Evolutionary conservation across 2,888 invertebrate species (phyloP).

Genomic region (Leucozona laternaria): DNA sequence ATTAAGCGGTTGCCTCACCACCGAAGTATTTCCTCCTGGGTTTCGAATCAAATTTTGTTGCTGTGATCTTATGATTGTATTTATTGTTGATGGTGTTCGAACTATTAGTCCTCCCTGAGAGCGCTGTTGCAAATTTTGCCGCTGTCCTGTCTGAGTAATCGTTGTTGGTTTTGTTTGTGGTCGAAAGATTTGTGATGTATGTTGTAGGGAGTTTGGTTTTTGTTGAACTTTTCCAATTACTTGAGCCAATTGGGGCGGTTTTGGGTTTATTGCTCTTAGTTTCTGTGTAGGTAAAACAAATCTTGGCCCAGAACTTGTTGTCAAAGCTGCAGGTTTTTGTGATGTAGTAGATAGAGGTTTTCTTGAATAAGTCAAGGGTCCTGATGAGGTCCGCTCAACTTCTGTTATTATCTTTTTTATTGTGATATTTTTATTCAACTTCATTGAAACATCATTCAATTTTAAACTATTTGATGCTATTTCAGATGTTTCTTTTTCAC

Average conservation of each 20-base stretch:
- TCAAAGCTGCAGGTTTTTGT: neutral
- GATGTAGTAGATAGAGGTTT: neutral
- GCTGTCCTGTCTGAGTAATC: neutral
- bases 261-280: neutral
- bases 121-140: neutral
- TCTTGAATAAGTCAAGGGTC: neutral
- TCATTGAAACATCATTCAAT: conserved; percentile 2
- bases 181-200: neutral
- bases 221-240: neutral
- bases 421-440: conserved; percentile 49
- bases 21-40: neutral
- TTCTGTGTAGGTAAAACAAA: neutral
- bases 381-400: neutral
- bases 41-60: neutral
- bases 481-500: neutral
- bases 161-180: neutral
- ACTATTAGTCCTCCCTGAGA: conserved; percentile 17
- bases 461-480: neutral
- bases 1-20: neutral
- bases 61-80: conserved; percentile 27
- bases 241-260: neutral
- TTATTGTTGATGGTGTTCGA: conserved; percentile 59
- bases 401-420: conserved; percentile 49
- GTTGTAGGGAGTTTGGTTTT: neutral
- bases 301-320: neutral